phyloP scores from a whole-genome alignment of 2,888 invertebrate genomes.

The Pilophorus perplexus region DNA sequence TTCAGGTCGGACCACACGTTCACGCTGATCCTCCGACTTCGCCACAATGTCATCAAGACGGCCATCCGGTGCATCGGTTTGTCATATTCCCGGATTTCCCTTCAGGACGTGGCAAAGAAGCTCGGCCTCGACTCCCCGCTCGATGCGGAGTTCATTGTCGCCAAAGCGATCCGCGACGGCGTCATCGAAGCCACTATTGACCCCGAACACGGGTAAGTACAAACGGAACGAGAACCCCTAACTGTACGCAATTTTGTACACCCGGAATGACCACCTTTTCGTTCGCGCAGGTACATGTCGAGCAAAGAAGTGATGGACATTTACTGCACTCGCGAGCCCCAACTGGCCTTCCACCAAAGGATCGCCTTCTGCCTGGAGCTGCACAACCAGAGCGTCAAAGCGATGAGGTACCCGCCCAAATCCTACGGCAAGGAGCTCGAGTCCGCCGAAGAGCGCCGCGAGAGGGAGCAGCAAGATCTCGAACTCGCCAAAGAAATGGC shows the following conservation, averaged over 20 bases:
- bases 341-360: constrained; percentile 92
- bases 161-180: constrained; percentile 96
- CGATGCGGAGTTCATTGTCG: constrained; percentile 98
- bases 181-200: constrained; percentile 97
- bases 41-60: constrained; percentile 99
- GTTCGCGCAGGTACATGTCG: constrained; percentile 69
- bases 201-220: constrained; percentile 72
- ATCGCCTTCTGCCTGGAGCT: constrained; percentile 96
- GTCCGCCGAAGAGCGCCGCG: constrained; percentile 92
- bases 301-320: constrained; percentile 96
- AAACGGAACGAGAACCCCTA: too few relatives aligned
- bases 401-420: constrained; percentile 98
- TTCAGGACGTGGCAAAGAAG: constrained; percentile 91
- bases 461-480: constrained; percentile 95
- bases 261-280: too few relatives aligned
- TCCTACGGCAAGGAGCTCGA: constrained; percentile 97
- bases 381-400: constrained; percentile 98
- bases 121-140: constrained; percentile 90
- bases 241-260: too few relatives aligned
- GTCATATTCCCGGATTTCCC: constrained; percentile 94
- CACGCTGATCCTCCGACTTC: constrained; percentile 88
- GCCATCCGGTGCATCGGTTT: constrained; percentile 93
- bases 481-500: constrained; percentile 99
- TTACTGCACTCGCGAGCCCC: constrained; percentile 94
- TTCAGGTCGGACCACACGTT: constrained; percentile 94